These are phyloP conservation scores for Apostichopus californicus DNA, from an alignment of 35 echinoderm and acorn worm genomes.

Conservation along the genomic window DNA sequence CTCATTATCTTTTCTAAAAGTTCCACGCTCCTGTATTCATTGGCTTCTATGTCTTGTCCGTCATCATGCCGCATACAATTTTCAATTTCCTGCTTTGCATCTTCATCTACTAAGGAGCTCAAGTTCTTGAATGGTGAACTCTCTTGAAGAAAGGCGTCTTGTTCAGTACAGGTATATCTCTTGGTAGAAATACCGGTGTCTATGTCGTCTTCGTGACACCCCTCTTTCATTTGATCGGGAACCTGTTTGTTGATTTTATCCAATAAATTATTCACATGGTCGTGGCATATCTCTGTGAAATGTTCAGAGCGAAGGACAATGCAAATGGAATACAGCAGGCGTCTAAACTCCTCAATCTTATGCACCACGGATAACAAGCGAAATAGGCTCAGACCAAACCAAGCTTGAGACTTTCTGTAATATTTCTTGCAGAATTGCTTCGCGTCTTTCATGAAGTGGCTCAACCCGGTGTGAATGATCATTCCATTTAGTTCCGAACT, in stretches of 20 bases:
- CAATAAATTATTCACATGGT: too few relatives aligned
- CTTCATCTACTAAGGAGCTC: neutral
- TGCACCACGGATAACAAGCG: neutral
- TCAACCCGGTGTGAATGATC: constrained; percentile 29
- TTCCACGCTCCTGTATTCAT: neutral
- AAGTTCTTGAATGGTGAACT: neutral
- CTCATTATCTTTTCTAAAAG: neutral
- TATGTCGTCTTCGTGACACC: too few relatives aligned
- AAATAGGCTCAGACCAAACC: neutral
- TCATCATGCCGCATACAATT: too few relatives aligned
- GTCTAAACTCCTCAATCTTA: neutral
- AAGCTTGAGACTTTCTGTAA: neutral
- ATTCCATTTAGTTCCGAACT: neutral
- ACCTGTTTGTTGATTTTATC: too few relatives aligned
- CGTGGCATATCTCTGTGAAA: too few relatives aligned
- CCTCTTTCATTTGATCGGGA: too few relatives aligned
- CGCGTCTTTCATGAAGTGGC: constrained; percentile 41
- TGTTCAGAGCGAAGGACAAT: neutral
- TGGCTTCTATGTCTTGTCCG: too few relatives aligned
- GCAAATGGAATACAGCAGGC: neutral
- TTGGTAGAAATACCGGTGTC: too few relatives aligned
- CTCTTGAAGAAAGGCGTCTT: neutral
- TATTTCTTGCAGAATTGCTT: constrained; percentile 9
- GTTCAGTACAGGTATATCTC: neutral
- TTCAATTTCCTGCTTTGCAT: neutral